phyloP scores from a whole-genome alignment of 2,888 invertebrate genomes.

The Lampropteryx suffumata region DNA sequence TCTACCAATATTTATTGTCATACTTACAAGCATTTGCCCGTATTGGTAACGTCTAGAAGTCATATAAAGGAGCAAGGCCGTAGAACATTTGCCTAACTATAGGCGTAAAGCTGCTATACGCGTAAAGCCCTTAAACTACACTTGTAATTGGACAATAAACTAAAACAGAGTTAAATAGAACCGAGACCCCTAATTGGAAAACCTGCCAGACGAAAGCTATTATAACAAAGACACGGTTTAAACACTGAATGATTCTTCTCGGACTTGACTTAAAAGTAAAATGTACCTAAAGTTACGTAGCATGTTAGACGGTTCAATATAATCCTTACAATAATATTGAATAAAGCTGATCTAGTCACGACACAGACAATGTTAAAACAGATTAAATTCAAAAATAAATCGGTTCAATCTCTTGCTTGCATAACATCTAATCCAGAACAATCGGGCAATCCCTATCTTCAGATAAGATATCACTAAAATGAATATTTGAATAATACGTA shows the following conservation, averaged over 20 bases:
- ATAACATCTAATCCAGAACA: neutral
- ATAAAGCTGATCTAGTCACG: too few relatives aligned
- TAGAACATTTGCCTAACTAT: too few relatives aligned
- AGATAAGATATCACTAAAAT: neutral
- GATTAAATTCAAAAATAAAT: conserved; percentile 17
- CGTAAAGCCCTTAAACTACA: conserved; percentile 4
- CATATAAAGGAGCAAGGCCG: conserved; percentile 14
- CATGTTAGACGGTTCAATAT: too few relatives aligned
- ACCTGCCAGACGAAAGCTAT: conserved; percentile 1
- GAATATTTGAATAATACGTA: too few relatives aligned
- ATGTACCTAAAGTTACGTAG: too few relatives aligned
- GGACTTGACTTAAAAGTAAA: too few relatives aligned
- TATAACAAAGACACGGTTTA: too few relatives aligned
- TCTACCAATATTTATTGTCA: too few relatives aligned
- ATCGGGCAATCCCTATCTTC: neutral
- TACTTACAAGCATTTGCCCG: too few relatives aligned
- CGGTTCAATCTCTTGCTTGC: neutral
- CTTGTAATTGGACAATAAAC: conserved; percentile 19
- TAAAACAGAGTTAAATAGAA: conserved; percentile 23
- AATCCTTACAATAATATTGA: too few relatives aligned
- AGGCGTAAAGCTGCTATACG: conserved; percentile 2
- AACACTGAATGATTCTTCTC: too few relatives aligned
- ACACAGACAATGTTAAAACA: neutral
- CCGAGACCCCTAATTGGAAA: conserved; percentile 14
- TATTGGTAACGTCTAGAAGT: neutral